These are phyloP conservation scores for Sandelia bainsii DNA, from an alignment of 2,797 vertebrate species.

Conservation along the genomic window DNA sequence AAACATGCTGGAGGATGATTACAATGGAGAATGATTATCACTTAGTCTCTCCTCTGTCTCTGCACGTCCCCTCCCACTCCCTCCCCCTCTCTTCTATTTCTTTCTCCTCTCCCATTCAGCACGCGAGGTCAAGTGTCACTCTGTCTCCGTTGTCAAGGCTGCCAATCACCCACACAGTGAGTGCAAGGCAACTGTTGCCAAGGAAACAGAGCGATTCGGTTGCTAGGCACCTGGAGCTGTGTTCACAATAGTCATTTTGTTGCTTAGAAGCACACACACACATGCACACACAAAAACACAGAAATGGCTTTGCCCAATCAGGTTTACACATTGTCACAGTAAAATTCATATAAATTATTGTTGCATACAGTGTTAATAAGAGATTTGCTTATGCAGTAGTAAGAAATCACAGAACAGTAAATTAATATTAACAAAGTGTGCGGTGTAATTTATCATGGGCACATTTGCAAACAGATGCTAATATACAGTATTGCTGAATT, in stretches of 20 bases:
- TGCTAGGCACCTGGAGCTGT: conserved; percentile 87
- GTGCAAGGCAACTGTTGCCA: conserved; percentile 87
- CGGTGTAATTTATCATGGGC: conserved; percentile 63
- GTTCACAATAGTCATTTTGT: conserved; percentile 86
- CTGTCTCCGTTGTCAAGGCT: conserved; percentile 83
- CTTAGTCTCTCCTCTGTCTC: conserved; percentile 76
- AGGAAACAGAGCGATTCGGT: conserved; percentile 86
- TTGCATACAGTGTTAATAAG: conserved; percentile 48
- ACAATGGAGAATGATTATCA: conserved; percentile 84
- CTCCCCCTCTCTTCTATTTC: conserved; percentile 67
- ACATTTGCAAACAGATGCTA: conserved; percentile 68
- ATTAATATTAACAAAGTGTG: conserved; percentile 26
- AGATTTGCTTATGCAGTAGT: conserved; percentile 64
- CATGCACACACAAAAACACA: conserved; percentile 59
- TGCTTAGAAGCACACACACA: conserved; percentile 75
- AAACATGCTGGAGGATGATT: conserved; percentile 80
- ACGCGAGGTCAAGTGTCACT: conserved; percentile 86
- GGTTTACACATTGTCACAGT: conserved; percentile 61
- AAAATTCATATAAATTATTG: conserved; percentile 63
- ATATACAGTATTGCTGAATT: conserved; percentile 69
- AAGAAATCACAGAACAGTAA: conserved; percentile 62
- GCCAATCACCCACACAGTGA: conserved; percentile 86
- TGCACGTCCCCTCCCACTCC: conserved; percentile 56
- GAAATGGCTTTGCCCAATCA: conserved; percentile 70
- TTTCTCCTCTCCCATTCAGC: conserved; percentile 78